A percentile compares a stretch with the other conserved stretches of the same genome.
These are phyloP conservation scores for Kryphioiulus occultus DNA, from an alignment of 2,888 invertebrate species.

Conservation along the genomic window DNA sequence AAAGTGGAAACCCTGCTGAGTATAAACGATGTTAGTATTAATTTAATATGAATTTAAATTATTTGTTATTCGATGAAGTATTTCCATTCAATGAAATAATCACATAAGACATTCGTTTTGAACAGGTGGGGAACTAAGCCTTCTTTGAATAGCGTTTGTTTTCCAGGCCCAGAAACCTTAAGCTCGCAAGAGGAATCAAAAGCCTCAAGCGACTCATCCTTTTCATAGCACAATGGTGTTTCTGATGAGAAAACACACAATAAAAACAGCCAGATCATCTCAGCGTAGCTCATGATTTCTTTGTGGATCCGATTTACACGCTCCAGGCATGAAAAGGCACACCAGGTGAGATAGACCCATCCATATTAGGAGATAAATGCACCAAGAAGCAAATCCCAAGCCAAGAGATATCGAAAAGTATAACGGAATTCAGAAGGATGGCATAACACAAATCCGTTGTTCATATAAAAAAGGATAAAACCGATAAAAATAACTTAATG, in stretches of 20 bases:
- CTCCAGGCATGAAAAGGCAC: background rate
- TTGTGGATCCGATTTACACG: constrained; percentile 8
- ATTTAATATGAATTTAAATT: too few species aligned
- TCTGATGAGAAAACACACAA: background rate
- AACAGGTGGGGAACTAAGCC: background rate
- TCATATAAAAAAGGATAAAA: background rate
- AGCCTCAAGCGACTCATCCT: background rate
- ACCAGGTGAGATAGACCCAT: constrained; percentile 15
- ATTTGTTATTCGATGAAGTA: background rate
- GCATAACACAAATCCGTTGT: background rate
- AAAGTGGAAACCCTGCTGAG: too few species aligned
- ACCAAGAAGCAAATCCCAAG: background rate
- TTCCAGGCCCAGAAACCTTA: background rate
- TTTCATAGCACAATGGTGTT: background rate
- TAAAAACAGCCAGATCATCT: constrained; percentile 18
- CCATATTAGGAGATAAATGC: background rate
- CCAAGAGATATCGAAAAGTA: background rate
- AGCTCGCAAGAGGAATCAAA: background rate
- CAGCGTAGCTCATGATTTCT: background rate
- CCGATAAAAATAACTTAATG: background rate
- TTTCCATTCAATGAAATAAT: background rate
- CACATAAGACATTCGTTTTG: background rate
- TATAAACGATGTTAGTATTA: too few species aligned
- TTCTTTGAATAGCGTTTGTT: background rate
- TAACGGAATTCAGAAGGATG: background rate